Conservation (phyloP, 2,888 invertebrate species). For the Pyrrhia umbra region DNA sequence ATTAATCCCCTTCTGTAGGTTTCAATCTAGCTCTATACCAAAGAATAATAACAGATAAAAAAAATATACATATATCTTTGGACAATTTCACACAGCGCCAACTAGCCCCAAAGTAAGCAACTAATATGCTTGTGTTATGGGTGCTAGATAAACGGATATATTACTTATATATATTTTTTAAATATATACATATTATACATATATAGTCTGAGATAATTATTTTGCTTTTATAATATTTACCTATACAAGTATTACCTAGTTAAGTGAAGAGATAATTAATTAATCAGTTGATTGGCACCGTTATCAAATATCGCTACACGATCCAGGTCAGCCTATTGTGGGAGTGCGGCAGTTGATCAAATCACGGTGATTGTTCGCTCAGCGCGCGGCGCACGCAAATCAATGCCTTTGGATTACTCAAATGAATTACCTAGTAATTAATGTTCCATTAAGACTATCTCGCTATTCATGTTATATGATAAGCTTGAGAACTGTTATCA, state of each 20-base stretch:
- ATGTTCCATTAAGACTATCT: constrained; percentile 37
- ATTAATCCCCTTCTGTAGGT: too few relatives aligned
- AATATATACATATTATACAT: too few relatives aligned
- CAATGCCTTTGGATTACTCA: constrained; percentile 35
- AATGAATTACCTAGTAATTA: constrained; percentile 37
- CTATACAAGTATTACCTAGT: constrained; percentile 14
- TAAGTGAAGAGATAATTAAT: constrained; percentile 39
- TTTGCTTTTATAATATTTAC: not conserved
- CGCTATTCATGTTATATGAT: not conserved
- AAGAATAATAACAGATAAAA: too few relatives aligned
- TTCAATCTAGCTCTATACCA: too few relatives aligned
- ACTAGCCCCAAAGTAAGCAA: too few relatives aligned
- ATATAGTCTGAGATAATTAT: too few relatives aligned
- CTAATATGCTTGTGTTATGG: too few relatives aligned
- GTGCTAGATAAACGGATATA: too few relatives aligned
- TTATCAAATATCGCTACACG: constrained; percentile 58
- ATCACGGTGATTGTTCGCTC: constrained; percentile 55
- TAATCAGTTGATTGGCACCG: constrained; percentile 49
- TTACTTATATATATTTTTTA: too few relatives aligned
- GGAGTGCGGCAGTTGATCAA: constrained; percentile 37
- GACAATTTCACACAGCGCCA: too few relatives aligned
- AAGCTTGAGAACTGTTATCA: not conserved
- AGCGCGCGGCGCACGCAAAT: constrained; percentile 36
- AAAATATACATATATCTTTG: too few relatives aligned
- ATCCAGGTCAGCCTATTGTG: constrained; percentile 58